These are phyloP conservation scores for Eclectus roratus DNA, from an alignment of 2,113 vertebrate genomes.

Conservation along the genomic window DNA sequence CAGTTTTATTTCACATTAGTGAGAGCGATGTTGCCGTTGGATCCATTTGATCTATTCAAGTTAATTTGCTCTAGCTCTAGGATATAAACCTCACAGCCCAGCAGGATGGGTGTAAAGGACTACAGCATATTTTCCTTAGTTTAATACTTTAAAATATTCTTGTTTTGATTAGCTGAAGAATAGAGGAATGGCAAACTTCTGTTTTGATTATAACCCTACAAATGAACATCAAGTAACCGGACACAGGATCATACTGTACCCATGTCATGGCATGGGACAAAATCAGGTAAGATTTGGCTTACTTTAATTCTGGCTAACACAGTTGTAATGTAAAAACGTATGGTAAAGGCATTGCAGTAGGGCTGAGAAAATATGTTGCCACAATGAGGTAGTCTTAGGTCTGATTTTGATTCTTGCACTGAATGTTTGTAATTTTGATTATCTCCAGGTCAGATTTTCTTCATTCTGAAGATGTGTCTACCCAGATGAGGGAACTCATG, in stretches of 20 bases:
- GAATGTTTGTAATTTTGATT: not conserved
- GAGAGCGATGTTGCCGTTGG: not conserved
- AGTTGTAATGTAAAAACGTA: not conserved
- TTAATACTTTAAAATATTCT: not conserved
- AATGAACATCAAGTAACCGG: slow-evolving; percentile 81
- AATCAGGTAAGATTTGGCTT: slow-evolving; percentile 86
- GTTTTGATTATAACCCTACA: slow-evolving; percentile 93
- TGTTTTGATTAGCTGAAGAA: slow-evolving; percentile 83
- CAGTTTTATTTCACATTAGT: not conserved
- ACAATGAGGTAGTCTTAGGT: not conserved
- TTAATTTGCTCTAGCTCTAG: not conserved
- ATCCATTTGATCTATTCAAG: not conserved
- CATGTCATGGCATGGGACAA: slow-evolving; percentile 94
- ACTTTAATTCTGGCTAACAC: not conserved
- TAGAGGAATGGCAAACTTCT: slow-evolving; percentile 82
- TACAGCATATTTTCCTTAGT: not conserved
- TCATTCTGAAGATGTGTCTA: not conserved
- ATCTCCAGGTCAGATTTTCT: not conserved
- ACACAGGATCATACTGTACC: slow-evolving; percentile 85
- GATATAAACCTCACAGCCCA: not conserved
- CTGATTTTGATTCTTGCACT: not conserved
- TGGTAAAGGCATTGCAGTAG: not conserved
- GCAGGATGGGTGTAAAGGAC: not conserved
- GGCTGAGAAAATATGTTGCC: not conserved
- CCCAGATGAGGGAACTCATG: not conserved